phyloP scores from a whole-genome alignment of 92 coral and sea anemone genomes.

The Parazoanthus atlanticus region DNA sequence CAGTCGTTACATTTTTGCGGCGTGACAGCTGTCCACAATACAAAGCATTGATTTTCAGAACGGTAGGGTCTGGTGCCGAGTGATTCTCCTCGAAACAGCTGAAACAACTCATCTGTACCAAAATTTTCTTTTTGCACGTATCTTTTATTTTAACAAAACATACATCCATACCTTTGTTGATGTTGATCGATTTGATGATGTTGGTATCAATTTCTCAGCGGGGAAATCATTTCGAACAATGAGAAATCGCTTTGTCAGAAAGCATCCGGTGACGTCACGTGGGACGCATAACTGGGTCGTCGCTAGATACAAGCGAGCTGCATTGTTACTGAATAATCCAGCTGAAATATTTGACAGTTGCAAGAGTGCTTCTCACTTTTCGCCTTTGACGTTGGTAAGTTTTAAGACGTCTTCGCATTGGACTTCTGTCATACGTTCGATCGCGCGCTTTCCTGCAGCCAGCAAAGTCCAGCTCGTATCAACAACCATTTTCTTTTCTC shows the following conservation, averaged over 20 bases:
- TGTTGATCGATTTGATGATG: background rate
- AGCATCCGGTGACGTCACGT: conserved; percentile 38
- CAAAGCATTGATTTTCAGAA: too few species aligned
- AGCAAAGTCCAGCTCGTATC: background rate
- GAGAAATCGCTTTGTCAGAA: background rate
- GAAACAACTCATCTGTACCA: background rate
- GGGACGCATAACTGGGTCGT: conserved; percentile 39
- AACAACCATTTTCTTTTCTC: too few species aligned
- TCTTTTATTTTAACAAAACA: too few species aligned
- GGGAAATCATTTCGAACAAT: background rate
- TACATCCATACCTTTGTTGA: background rate
- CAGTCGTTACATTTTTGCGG: too few species aligned
- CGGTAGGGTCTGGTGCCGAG: too few species aligned
- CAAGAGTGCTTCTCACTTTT: conserved; percentile 25
- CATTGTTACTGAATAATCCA: background rate
- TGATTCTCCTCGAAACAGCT: background rate
- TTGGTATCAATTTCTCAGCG: background rate
- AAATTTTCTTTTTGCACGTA: background rate
- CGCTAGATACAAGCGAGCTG: conserved; percentile 33
- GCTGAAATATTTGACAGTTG: conserved; percentile 30
- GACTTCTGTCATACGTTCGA: background rate
- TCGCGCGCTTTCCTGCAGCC: background rate
- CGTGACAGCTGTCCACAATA: too few species aligned
- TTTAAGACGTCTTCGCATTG: conserved; percentile 13
- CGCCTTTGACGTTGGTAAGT: background rate